Conservation (phyloP, 2,797 vertebrate species). For the Carapus acus region DNA sequence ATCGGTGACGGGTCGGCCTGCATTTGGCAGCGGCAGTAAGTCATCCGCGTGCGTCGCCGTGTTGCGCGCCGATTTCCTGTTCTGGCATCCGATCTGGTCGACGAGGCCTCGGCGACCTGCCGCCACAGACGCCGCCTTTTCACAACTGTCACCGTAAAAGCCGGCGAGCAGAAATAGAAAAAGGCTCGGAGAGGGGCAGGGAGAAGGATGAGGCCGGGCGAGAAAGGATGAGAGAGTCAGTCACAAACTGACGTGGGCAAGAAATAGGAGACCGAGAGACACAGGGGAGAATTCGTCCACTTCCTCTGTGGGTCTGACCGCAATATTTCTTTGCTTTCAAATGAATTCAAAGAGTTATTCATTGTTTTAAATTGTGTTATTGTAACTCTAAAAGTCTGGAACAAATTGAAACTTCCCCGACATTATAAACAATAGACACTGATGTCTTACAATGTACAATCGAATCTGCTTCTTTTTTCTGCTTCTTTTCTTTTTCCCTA, state of each 20-base stretch:
- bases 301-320: constrained; percentile 27
- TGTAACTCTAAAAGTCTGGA: constrained; percentile 25
- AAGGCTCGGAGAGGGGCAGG: constrained; percentile 5
- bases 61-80: constrained; percentile 57
- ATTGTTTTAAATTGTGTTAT: constrained; percentile 37
- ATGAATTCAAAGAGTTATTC: constrained; percentile 25
- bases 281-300: constrained; percentile 18
- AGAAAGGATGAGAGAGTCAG: constrained; percentile 1
- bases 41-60: constrained; percentile 48
- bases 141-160: constrained; percentile 40
- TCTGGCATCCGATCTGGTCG: constrained; percentile 60
- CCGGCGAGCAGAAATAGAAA: constrained; percentile 38
- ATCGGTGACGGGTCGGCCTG: constrained; percentile 57
- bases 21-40: constrained; percentile 53
- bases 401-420: constrained; percentile 6
- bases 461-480: too few species aligned
- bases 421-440: neutral
- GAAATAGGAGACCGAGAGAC: constrained; percentile 9
- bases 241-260: neutral
- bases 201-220: neutral
- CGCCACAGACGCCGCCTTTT: constrained; percentile 28
- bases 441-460: too few species aligned
- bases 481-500: too few species aligned
- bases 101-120: constrained; percentile 49
- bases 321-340: constrained; percentile 31